Evolutionary conservation across 2,888 invertebrate genomes (phyloP).

Genomic region (Elegia similella): DNA sequence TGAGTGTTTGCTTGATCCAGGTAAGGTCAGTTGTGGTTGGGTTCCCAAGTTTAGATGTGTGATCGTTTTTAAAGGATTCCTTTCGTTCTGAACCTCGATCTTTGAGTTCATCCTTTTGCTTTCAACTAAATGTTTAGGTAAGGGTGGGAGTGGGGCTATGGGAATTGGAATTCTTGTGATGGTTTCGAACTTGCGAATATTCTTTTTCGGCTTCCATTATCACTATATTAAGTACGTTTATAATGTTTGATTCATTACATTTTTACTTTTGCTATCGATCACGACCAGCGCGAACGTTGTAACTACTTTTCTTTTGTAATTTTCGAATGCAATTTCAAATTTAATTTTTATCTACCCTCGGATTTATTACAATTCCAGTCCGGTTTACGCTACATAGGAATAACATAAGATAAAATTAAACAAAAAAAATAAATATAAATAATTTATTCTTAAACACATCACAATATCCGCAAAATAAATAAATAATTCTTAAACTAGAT

Average conservation of each 20-base stretch:
- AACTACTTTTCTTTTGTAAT: constrained; percentile 14
- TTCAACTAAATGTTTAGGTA: constrained; percentile 47
- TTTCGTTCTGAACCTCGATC: constrained; percentile 22
- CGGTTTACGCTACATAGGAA: not conserved
- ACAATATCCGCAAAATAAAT: constrained; percentile 56
- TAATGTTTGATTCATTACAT: constrained; percentile 1
- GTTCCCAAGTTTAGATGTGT: constrained; percentile 26
- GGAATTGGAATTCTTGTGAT: constrained; percentile 59
- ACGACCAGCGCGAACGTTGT: constrained; percentile 56
- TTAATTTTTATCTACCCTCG: not conserved
- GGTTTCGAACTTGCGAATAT: constrained; percentile 31
- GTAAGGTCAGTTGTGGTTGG: constrained; percentile 27
- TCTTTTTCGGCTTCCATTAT: constrained; percentile 53
- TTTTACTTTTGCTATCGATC: constrained; percentile 28
- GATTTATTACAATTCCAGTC: not conserved
- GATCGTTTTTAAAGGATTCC: constrained; percentile 47
- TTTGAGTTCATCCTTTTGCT: constrained; percentile 23
- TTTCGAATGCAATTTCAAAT: constrained; percentile 3
- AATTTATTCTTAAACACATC: constrained; percentile 67
- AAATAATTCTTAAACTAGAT: constrained; percentile 52
- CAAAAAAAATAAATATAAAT: constrained; percentile 50
- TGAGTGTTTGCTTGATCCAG: constrained; percentile 28
- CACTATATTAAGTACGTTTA: constrained; percentile 5
- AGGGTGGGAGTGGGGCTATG: constrained; percentile 46
- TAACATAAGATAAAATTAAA: constrained; percentile 21